Evolutionary conservation across 1,140 invertebrate species (phyloP), one percentile per base, ranked within the genome.

Genomic region (Drosophila seguyi): DNA sequence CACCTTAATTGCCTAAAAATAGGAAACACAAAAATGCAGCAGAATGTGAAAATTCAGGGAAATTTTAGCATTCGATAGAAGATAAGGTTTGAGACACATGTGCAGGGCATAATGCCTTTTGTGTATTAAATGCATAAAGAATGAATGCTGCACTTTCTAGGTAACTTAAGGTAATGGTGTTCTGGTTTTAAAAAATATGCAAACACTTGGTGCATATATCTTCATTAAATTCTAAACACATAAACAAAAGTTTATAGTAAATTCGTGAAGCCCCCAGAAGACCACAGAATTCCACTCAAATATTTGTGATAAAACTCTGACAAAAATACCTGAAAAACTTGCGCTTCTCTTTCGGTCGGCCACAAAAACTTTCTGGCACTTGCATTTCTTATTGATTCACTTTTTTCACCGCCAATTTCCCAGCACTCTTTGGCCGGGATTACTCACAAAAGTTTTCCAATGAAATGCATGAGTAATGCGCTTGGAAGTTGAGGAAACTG

Each of bases 381-480:
- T 34, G 20, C 41, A 57, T 72, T 53, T 14, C 38, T 42, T 52
- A 69, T 44, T 69, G 41, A 63, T 36, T 66, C 66, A 50, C 61
- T 27, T 34, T 31, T 3, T 55, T 67, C 4, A 58, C 50, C 44
- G 20, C n/a, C 65, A 72, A 72, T 72, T 72, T 72, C 29, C 44
- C 69, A 59, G 34, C 11, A 36, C 14, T 48, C 44, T 34, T 39
- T 52, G 67, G 7, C 14, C 13, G 22, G 34, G 69, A 58, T 72
- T 45, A 72, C 42, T 72, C 42, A 72, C 50, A 27, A 50, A 73
- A 73, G 67, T 72, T 73, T 72, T 58, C 69, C 69, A 72, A 50
- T 59, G 53, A 73, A 73, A 59, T 57, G 67, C 67, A 59, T 73
- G 69, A 73, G 42, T 73, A 73, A 73, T 72, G 67, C 18, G 6